Percentiles rank a stretch among this genome's conserved stretches.
Evolutionary conservation across 2,888 invertebrate genomes (phyloP).

Genomic region (Platycnemis pennipes): DNA sequence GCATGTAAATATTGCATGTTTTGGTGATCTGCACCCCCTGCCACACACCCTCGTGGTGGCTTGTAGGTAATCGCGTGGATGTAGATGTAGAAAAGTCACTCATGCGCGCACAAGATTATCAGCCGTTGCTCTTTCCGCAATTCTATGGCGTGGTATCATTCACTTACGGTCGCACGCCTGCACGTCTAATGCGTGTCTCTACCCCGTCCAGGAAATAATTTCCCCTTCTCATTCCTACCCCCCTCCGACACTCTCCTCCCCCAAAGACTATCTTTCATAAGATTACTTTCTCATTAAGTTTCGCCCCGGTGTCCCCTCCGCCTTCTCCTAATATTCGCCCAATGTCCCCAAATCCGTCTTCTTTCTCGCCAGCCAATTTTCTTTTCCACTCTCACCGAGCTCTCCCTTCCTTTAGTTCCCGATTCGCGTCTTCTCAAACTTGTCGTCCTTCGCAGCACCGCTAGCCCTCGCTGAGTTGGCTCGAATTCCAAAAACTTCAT

Average conservation of each 20-base stretch:
- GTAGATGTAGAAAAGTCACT: too few relatives aligned
- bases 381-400: background rate
- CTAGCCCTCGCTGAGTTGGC: too few relatives aligned
- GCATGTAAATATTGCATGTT: too few relatives aligned
- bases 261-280: background rate
- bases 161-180: background rate
- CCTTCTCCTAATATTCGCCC: background rate
- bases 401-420: too few relatives aligned
- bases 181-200: background rate
- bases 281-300: background rate
- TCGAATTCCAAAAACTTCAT: too few relatives aligned
- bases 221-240: background rate
- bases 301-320: background rate
- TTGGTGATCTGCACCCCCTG: too few relatives aligned
- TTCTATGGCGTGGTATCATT: background rate
- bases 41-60: too few relatives aligned
- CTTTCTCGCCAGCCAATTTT: background rate
- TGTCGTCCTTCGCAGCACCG: too few relatives aligned
- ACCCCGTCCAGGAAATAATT: background rate
- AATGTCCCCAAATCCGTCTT: background rate
- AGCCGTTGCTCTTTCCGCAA: background rate
- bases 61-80: too few relatives aligned
- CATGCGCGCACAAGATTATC: too few relatives aligned
- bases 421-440: too few relatives aligned
- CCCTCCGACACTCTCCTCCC: background rate